Percentiles rank a stretch among this genome's conserved stretches.
These are phyloP conservation scores for Ctenosaura bakeri DNA, from an alignment of 2,797 vertebrate species.

Conservation along the genomic window DNA sequence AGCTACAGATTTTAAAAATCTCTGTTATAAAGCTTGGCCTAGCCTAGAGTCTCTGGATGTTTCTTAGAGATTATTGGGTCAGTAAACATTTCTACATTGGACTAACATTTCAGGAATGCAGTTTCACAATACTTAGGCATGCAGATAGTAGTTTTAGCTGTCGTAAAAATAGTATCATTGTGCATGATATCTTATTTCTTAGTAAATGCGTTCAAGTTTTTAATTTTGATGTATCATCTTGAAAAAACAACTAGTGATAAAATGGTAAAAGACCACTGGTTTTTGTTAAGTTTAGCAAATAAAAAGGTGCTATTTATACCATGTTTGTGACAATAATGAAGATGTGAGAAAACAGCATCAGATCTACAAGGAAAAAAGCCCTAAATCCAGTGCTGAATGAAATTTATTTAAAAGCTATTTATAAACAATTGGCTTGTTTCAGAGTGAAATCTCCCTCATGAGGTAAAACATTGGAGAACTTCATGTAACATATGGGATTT, in stretches of 20 bases:
- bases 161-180: neutral
- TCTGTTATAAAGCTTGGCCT: neutral
- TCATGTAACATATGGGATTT: neutral
- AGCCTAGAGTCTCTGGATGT: neutral
- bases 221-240: neutral
- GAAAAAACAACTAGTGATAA: neutral
- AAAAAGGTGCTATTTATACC: neutral
- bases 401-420: neutral
- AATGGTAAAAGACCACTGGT: neutral
- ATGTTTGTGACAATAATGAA: neutral
- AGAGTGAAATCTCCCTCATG: neutral
- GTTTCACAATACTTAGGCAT: neutral
- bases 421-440: neutral
- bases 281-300: neutral
- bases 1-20: neutral
- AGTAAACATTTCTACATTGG: accelerated
- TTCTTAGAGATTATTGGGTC: neutral
- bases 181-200: neutral
- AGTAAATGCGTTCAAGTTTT: neutral
- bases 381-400: neutral
- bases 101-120: neutral
- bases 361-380: neutral
- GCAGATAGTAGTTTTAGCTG: neutral
- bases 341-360: neutral
- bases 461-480: neutral